These are phyloP conservation scores for Thysanoteuthis rhombus DNA, from an alignment of 2,888 invertebrate species.

Conservation along the genomic window DNA sequence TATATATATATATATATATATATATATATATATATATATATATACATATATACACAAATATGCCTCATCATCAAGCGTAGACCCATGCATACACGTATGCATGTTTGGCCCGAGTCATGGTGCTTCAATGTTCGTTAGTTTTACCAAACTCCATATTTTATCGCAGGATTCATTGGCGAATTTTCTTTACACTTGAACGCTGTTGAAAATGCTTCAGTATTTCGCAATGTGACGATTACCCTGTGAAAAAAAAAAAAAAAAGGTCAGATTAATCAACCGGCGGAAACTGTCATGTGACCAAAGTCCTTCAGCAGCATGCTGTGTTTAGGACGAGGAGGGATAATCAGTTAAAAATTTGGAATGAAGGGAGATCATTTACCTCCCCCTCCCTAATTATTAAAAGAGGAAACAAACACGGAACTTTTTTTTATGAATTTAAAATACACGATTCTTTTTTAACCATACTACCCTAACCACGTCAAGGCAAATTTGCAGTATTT, in stretches of 20 bases:
- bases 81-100: neutral
- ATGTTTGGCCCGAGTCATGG: neutral
- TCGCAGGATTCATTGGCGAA: neutral
- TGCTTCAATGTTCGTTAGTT: neutral
- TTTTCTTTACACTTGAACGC: neutral
- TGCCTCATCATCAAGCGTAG: neutral
- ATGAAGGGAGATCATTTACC: no score
- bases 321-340: no score
- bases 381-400: no score
- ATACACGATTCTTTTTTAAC: no score
- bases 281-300: no score
- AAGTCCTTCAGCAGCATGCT: no score
- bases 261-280: no score
- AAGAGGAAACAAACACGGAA: no score
- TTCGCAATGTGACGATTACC: neutral
- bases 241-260: neutral
- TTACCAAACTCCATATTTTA: neutral
- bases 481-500: no score
- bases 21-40: neutral
- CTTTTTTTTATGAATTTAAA: no score
- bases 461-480: no score
- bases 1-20: neutral
- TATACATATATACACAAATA: neutral
- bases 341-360: no score
- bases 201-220: neutral